phyloP scores from a whole-genome alignment of 2,797 vertebrate genomes.

The Apogon talboti region DNA sequence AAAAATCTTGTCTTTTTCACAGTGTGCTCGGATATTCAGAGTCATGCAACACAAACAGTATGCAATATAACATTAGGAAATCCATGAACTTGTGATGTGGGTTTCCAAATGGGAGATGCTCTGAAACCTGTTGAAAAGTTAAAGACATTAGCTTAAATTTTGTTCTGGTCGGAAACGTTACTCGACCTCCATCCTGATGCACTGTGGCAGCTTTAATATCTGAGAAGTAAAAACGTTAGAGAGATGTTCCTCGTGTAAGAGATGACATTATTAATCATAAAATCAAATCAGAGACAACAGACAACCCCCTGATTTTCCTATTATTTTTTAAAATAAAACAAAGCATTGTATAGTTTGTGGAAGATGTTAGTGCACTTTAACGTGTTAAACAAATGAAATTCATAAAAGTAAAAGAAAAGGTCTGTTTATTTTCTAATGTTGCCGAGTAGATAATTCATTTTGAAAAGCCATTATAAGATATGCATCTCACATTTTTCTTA shows the following conservation, averaged over 20 bases:
- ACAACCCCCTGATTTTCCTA: no score
- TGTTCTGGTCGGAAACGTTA: conserved; percentile 1
- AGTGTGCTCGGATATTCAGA: conserved; percentile 10
- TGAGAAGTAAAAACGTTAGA: conserved; percentile 48
- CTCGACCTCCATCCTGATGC: conserved; percentile 27
- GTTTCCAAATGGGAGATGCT: background rate
- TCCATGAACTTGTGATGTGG: background rate
- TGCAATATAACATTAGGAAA: conserved; percentile 5
- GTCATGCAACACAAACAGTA: background rate
- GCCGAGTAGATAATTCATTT: conserved; percentile 7
- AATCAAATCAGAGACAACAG: conserved; percentile 23
- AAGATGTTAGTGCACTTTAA: conserved; percentile 25
- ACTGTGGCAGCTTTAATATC: conserved; percentile 27
- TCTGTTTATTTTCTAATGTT: conserved; percentile 2
- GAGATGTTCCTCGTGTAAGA: conserved; percentile 19
- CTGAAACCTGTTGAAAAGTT: conserved; percentile 34
- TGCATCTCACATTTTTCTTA: conserved; percentile 3
- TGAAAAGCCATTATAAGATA: conserved; percentile 23
- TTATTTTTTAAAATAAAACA: no score
- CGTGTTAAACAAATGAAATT: background rate
- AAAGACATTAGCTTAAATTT: conserved; percentile 15
- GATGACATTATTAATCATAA: conserved; percentile 17
- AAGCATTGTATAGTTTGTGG: conserved; percentile 4
- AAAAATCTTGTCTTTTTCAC: background rate
- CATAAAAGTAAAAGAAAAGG: background rate